These are phyloP conservation scores for Eupithecia inturbata DNA, from an alignment of 2,888 invertebrate species.

Conservation along the genomic window DNA sequence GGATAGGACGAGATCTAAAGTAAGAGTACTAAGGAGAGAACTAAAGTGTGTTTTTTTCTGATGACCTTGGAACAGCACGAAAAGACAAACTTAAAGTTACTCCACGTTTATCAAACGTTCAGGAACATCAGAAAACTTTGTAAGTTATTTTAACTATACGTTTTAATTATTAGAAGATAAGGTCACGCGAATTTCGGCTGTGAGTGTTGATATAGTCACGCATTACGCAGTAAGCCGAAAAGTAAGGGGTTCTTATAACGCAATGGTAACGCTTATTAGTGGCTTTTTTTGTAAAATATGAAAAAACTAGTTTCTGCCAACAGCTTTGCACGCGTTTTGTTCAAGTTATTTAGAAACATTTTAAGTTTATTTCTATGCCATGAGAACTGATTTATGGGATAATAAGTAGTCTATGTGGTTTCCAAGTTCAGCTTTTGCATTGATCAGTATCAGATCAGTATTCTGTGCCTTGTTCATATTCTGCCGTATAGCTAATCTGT, in stretches of 20 bases:
- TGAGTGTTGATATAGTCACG: conserved; percentile 10
- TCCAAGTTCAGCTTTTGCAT: too few species aligned
- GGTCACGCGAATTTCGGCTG: conserved; percentile 5
- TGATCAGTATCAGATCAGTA: too few species aligned
- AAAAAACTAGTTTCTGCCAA: background rate
- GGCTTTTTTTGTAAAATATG: background rate
- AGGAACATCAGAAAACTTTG: background rate
- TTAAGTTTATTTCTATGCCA: background rate
- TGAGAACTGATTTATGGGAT: background rate
- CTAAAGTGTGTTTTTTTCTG: background rate
- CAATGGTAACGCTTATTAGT: background rate
- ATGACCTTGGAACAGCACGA: background rate
- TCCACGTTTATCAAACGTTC: background rate
- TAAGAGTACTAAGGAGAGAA: too few species aligned
- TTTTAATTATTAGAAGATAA: conserved; percentile 8
- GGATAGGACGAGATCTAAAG: too few species aligned
- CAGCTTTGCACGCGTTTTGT: background rate
- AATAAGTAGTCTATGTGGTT: background rate
- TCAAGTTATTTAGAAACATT: background rate
- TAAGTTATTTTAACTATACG: background rate
- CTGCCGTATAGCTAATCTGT: too few species aligned
- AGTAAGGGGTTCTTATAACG: conserved; percentile 7
- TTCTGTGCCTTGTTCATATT: too few species aligned
- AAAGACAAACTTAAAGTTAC: background rate
- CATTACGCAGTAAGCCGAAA: background rate